Conservation (phyloP, 1,140 invertebrate genomes). For the Macrostomum lignano region DNA sequence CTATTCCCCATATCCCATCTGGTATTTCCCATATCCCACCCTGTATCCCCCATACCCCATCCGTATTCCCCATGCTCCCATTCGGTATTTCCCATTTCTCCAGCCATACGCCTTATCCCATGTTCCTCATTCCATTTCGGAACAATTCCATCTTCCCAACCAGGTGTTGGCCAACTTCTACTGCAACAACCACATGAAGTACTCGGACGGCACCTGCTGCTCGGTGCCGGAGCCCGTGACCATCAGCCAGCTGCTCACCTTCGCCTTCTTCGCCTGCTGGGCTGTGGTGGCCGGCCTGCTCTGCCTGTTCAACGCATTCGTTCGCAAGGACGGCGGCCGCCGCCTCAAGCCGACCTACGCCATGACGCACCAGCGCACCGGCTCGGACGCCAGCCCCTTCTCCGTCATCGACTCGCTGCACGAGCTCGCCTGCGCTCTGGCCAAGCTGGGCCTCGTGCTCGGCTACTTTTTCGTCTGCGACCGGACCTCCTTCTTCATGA, state of each 20-base stretch:
- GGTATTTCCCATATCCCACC: too few relatives aligned
- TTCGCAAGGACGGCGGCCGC: too few relatives aligned
- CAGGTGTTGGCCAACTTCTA: slow-evolving; percentile 77
- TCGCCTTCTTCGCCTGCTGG: slow-evolving; percentile 48
- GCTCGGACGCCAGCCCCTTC: not conserved
- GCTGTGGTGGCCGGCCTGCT: too few relatives aligned
- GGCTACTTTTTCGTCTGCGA: slow-evolving; percentile 77
- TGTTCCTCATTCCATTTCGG: too few relatives aligned
- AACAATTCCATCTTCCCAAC: too few relatives aligned
- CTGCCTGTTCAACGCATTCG: too few relatives aligned
- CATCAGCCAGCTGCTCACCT: slow-evolving; percentile 53
- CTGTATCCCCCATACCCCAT: too few relatives aligned
- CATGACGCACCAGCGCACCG: slow-evolving; percentile 1
- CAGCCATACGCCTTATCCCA: too few relatives aligned
- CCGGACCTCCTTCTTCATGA: slow-evolving; percentile 91
- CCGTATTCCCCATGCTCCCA: too few relatives aligned
- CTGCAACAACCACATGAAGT: slow-evolving; percentile 92
- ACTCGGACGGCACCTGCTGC: slow-evolving; percentile 79
- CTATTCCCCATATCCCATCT: too few relatives aligned
- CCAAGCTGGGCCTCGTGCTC: slow-evolving; percentile 57
- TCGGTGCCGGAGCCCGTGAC: slow-evolving; percentile 56
- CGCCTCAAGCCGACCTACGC: too few relatives aligned
- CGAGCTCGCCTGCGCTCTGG: slow-evolving; percentile 38
- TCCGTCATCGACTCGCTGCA: slow-evolving; percentile 10
- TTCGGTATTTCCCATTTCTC: too few relatives aligned